A percentile compares a stretch with the other conserved stretches of the same genome.
These are phyloP conservation scores for Ceratosolen solmsi DNA, from an alignment of 1,140 invertebrate genomes.

Conservation along the genomic window DNA sequence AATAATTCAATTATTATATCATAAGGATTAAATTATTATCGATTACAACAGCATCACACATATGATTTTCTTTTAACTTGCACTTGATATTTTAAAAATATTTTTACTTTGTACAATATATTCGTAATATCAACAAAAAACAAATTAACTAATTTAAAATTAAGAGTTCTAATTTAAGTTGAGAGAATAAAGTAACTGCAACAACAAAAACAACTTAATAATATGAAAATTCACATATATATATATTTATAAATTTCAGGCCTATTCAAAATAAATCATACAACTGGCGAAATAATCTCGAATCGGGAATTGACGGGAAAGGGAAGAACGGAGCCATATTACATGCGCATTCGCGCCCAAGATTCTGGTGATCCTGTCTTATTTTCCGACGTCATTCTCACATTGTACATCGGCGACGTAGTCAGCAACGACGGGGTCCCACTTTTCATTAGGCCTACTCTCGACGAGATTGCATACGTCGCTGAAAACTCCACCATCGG, in stretches of 20 bases:
- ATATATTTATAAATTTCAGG: slow-evolving; percentile 54
- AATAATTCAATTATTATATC: too few species aligned
- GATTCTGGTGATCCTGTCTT: slow-evolving; percentile 81
- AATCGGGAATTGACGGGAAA: slow-evolving; percentile 81
- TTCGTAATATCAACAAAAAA: too few species aligned
- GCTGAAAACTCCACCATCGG: slow-evolving; percentile 84
- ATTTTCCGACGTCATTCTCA: slow-evolving; percentile 77
- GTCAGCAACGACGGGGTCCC: slow-evolving; percentile 89
- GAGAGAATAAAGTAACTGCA: too few species aligned
- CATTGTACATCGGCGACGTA: slow-evolving; percentile 85
- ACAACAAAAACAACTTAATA: too few species aligned
- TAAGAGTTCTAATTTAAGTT: too few species aligned
- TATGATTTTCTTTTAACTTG: too few species aligned
- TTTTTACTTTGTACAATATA: too few species aligned
- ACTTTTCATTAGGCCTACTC: slow-evolving; percentile 80
- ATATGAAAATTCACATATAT: not conserved
- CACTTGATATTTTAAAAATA: too few species aligned
- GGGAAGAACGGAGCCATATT: slow-evolving; percentile 84
- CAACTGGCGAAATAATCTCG: slow-evolving; percentile 81
- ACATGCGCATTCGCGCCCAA: slow-evolving; percentile 79
- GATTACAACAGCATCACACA: too few species aligned
- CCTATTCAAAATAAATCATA: slow-evolving; percentile 77
- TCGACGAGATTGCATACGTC: slow-evolving; percentile 82
- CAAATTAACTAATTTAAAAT: too few species aligned
- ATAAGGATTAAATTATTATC: too few species aligned